Conservation (phyloP, 2,888 invertebrate genomes). For the Plagodis dolabraria region DNA sequence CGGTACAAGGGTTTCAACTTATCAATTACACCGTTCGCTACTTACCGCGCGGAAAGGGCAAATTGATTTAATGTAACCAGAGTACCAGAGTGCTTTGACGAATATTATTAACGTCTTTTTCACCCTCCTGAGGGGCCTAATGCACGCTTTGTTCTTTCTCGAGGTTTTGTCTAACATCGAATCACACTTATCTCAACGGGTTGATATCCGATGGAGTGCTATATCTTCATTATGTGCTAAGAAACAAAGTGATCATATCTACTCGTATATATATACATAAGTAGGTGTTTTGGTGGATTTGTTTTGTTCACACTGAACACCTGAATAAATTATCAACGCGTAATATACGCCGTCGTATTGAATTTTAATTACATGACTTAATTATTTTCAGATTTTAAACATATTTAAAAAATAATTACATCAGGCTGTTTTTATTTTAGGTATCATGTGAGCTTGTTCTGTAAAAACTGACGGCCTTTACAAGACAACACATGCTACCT, state of each 20-base stretch:
- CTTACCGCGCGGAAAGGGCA: slow-evolving; percentile 85
- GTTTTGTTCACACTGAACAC: slow-evolving; percentile 4
- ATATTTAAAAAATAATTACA: too few relatives aligned
- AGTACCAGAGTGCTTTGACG: slow-evolving; percentile 85
- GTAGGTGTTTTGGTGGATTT: slow-evolving; percentile 4
- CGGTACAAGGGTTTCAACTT: slow-evolving; percentile 85
- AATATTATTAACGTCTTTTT: slow-evolving; percentile 85
- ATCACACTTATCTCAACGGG: slow-evolving; percentile 76
- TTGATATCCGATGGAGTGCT: slow-evolving; percentile 34
- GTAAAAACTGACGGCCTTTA: too few relatives aligned
- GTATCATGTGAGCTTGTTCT: too few relatives aligned
- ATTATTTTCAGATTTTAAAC: too few relatives aligned
- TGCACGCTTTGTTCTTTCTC: slow-evolving; percentile 81
- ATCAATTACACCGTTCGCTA: slow-evolving; percentile 85
- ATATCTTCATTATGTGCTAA: slow-evolving; percentile 29
- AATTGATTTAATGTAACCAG: slow-evolving; percentile 85
- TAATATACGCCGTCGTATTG: background rate
- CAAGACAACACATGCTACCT: too few relatives aligned
- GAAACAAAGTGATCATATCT: slow-evolving; percentile 12
- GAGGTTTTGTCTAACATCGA: slow-evolving; percentile 77
- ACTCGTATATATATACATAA: slow-evolving; percentile 1
- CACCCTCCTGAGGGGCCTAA: slow-evolving; percentile 72
- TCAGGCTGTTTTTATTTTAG: too few relatives aligned
- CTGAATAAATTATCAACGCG: slow-evolving; percentile 40
- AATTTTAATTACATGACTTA: too few relatives aligned